Base-by-base conservation (phyloP, 2,888 invertebrate genomes). In the Lampropteryx suffumata region DNA sequence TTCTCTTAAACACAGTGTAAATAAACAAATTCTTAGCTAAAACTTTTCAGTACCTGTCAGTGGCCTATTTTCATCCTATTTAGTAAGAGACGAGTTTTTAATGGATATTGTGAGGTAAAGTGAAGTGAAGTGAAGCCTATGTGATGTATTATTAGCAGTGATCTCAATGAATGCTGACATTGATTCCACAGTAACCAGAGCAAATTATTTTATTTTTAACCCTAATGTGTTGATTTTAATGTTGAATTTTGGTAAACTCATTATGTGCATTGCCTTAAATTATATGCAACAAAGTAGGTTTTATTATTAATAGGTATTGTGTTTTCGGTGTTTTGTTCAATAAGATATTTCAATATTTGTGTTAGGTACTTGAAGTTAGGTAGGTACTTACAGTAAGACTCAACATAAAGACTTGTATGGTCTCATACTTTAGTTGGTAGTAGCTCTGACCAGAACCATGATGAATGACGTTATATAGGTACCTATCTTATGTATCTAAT, bases 131-230 rank as follows among this genome's bases (percentile, higher is more conserved):
- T 27, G 73, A 69, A 82, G 79, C 79, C 81, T 82, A 76, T 84
- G 82, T 84, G 84, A 85, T 86, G 79, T 75, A 77, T 75, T 69
- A 64, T 72, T 75, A 72, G 69, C 67, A 68, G 81, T 85, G 88
- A 87, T 87, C 88, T 86, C 85, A 82, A 73, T 58, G 63, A 64
- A 59, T 67, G 64, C 65, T 70, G 73, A 75, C 76, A 73, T 65
- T 67, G 64, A 64, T 68, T 65, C 51, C 64, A 62, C 54, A 66
- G 55, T 54, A 46, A 46, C 49, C 46, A 54, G 42, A 50, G 37
- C 34, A 10, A n/a, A n/a, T n/a, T n/a, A 34, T 39, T 45, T 45
- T 21, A 35, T 24, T 44, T 32, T 17, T 11, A 36, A 40, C 26
- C 36, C 29, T 68, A 64, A 69, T 74, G 70, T 69, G 62, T 77